Conservation (phyloP, 2,888 invertebrate genomes). For the Galeopsomyia nigrocyanea region DNA sequence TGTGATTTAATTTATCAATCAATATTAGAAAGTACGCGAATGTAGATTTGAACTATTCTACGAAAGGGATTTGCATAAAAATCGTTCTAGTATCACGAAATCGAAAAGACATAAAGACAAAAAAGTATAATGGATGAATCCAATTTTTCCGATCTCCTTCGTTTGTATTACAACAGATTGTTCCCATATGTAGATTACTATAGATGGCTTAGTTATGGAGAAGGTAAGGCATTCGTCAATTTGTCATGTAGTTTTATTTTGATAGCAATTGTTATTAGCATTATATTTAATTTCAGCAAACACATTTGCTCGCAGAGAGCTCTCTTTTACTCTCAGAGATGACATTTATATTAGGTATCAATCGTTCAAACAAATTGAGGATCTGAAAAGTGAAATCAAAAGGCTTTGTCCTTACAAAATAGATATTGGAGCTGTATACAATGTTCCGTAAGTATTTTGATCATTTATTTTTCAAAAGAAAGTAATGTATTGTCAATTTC, state of each 20-base stretch:
- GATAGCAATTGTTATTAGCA: constrained; percentile 80
- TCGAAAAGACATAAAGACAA: background rate
- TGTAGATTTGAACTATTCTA: too few relatives aligned
- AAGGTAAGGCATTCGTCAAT: constrained; percentile 62
- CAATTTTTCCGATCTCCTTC: constrained; percentile 80
- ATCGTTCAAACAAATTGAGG: constrained; percentile 84
- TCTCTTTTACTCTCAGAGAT: constrained; percentile 93
- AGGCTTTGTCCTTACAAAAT: constrained; percentile 90
- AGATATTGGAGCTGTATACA: constrained; percentile 83
- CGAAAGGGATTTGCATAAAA: too few relatives aligned
- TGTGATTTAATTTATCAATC: too few relatives aligned
- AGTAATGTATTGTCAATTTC: background rate
- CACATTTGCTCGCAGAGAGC: constrained; percentile 84
- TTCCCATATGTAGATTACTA: constrained; percentile 91
- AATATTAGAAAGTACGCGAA: too few relatives aligned
- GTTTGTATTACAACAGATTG: constrained; percentile 89
- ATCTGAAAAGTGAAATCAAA: constrained; percentile 85
- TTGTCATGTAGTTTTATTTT: background rate
- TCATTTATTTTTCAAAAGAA: background rate
- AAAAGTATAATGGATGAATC: constrained; percentile 17
- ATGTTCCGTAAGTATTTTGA: constrained; percentile 48
- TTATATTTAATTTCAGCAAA: constrained; percentile 65
- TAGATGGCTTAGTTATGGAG: constrained; percentile 92
- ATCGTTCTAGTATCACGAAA: background rate
- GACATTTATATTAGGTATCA: constrained; percentile 94